A percentile compares a stretch with the other conserved stretches of the same genome.
These are phyloP conservation scores for Xiphophorus hellerii DNA, from an alignment of 2,113 vertebrate genomes.

Conservation along the genomic window DNA sequence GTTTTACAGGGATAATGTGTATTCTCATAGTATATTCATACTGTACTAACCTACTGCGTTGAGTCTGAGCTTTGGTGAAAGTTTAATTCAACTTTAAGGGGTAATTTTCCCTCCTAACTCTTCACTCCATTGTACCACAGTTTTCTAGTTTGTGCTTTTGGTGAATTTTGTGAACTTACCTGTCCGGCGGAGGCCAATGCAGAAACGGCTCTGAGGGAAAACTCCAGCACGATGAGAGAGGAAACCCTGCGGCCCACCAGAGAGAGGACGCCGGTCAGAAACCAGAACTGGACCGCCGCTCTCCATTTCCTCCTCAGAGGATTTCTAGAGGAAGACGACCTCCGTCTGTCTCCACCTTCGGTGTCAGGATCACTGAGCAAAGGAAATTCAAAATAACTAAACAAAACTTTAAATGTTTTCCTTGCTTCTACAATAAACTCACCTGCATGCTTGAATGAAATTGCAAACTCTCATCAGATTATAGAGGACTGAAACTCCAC, in stretches of 20 bases:
- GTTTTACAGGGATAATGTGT: no score
- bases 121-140: no score
- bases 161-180: constrained; percentile 69
- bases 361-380: constrained; percentile 44
- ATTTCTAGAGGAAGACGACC: not conserved
- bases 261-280: constrained; percentile 77
- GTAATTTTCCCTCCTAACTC: no score
- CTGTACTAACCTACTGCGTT: no score
- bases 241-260: constrained; percentile 82
- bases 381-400: not conserved
- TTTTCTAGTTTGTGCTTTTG: not conserved
- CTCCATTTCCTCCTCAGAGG: constrained; percentile 62
- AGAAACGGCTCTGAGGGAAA: constrained; percentile 84
- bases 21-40: no score
- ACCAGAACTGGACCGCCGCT: constrained; percentile 69
- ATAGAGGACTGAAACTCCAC: constrained; percentile 83
- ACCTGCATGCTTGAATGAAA: constrained; percentile 83
- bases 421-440: constrained; percentile 62
- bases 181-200: constrained; percentile 70
- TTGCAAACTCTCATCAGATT: constrained; percentile 84
- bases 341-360: constrained; percentile 22
- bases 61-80: no score
- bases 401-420: not conserved
- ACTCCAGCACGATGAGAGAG: constrained; percentile 88
- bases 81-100: no score